These are phyloP conservation scores for Gymnorhina tibicen DNA, from an alignment of 2,113 vertebrate species.

Conservation along the genomic window DNA sequence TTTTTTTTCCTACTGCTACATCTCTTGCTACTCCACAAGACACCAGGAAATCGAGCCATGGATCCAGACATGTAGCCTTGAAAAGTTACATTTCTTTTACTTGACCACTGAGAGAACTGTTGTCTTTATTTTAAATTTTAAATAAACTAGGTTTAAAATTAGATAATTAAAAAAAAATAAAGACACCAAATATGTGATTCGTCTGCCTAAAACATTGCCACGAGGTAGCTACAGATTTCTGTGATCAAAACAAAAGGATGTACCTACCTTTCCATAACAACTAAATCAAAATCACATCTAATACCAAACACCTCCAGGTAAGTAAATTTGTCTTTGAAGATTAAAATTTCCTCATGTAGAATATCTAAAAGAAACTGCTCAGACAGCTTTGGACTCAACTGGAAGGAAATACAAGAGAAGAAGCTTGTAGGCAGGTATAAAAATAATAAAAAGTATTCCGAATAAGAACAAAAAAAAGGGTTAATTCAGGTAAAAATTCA, in stretches of 20 bases:
- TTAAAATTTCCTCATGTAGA: background rate
- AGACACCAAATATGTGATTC: background rate
- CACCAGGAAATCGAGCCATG: background rate
- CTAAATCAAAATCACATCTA: background rate
- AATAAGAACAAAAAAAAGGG: background rate
- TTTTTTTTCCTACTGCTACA: background rate
- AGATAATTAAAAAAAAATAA: background rate
- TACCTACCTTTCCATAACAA: background rate
- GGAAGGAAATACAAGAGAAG: background rate
- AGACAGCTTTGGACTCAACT: accelerated
- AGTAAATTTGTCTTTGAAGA: background rate
- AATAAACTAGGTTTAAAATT: background rate
- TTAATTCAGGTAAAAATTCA: background rate
- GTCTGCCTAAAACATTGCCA: background rate
- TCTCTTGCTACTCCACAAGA: background rate
- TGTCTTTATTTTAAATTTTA: background rate
- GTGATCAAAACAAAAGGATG: background rate
- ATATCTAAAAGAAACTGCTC: background rate
- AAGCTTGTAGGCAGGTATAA: background rate
- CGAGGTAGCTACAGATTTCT: background rate
- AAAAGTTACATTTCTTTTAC: background rate
- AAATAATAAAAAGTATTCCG: background rate
- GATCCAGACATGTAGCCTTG: accelerated
- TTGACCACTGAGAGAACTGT: background rate
- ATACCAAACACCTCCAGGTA: background rate